Percentiles rank a stretch among this genome's conserved stretches.
phyloP scores from a whole-genome alignment of 2,888 invertebrate genomes.

The Autographa gamma region DNA sequence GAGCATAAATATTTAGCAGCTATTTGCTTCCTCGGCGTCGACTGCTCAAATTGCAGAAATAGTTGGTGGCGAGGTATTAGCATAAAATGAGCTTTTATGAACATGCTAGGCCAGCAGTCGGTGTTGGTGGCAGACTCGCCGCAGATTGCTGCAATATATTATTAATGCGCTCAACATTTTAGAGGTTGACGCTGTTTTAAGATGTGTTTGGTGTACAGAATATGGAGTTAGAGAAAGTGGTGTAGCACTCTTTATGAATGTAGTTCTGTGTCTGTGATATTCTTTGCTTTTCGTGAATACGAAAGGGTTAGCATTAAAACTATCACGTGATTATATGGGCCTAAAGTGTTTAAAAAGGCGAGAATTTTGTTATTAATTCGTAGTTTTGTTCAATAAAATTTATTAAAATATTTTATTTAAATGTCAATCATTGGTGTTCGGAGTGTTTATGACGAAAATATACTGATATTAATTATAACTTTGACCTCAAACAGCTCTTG shows the following conservation, averaged over 20 bases:
- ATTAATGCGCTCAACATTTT: slow-evolving; percentile 51
- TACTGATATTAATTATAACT: neutral
- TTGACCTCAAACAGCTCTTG: neutral
- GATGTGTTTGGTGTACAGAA: slow-evolving; percentile 13
- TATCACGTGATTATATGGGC: too few relatives aligned
- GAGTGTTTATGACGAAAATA: neutral
- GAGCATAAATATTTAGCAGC: slow-evolving; percentile 58
- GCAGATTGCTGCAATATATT: slow-evolving; percentile 31
- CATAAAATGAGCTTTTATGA: slow-evolving; percentile 73
- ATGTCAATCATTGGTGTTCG: too few relatives aligned
- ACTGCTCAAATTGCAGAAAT: slow-evolving; percentile 68
- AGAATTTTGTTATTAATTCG: too few relatives aligned
- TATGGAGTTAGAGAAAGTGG: neutral
- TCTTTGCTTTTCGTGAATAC: too few relatives aligned
- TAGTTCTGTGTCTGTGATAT: neutral
- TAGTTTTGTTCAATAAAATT: too few relatives aligned
- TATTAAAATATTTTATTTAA: too few relatives aligned
- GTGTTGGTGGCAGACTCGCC: slow-evolving; percentile 37
- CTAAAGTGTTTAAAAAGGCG: too few relatives aligned
- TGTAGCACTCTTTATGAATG: neutral
- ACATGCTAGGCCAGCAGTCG: slow-evolving; percentile 43
- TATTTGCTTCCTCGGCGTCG: slow-evolving; percentile 49
- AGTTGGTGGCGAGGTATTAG: slow-evolving; percentile 65
- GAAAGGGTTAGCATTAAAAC: too few relatives aligned
- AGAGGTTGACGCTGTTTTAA: slow-evolving; percentile 29